These are phyloP conservation scores for Philopotamus ludificatus DNA, from an alignment of 1,140 invertebrate genomes.

Conservation along the genomic window DNA sequence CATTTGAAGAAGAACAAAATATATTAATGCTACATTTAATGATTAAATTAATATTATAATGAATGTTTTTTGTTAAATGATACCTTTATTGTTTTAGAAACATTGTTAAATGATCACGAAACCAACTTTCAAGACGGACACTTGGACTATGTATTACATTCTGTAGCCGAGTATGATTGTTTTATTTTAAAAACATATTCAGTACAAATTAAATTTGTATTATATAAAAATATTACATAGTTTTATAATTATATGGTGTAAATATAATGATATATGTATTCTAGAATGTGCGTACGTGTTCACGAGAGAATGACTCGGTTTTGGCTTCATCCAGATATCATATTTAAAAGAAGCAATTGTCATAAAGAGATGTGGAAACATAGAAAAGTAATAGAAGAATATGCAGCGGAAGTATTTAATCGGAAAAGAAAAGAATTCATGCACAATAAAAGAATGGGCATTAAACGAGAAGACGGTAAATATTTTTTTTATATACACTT, in stretches of 20 bases:
- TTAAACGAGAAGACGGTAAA: no score
- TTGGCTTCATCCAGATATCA: conserved; percentile 12
- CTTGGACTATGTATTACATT: not conserved
- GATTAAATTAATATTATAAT: not conserved
- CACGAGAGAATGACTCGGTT: conserved; percentile 7
- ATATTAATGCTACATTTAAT: not conserved
- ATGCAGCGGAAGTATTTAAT: not conserved
- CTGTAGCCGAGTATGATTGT: not conserved
- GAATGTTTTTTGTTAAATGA: not conserved
- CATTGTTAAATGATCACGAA: not conserved
- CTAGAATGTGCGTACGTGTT: not conserved
- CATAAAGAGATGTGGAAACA: not conserved
- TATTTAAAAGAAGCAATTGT: not conserved
- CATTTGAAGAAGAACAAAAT: no score
- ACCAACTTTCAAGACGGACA: not conserved
- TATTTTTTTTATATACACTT: no score
- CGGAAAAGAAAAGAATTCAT: conserved; percentile 6
- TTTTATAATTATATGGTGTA: no score
- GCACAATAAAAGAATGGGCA: no score
- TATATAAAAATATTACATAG: not conserved
- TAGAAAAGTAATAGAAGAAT: not conserved
- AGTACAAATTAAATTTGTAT: not conserved
- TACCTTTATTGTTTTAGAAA: conserved; percentile 7
- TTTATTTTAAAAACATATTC: no score
- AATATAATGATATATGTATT: no score